Percentiles rank a stretch among this genome's conserved stretches.
These are phyloP conservation scores for zebrafish (Danio rerio) DNA, from an alignment of 2,113 vertebrate genomes.

Conservation along the genomic window GRCz12tu NC_133180.1:23555501-23556000, in stretches of 20 bases:
- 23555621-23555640: slow-evolving; percentile 10
- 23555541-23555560: not conserved
- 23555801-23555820: not conserved
- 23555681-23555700: not conserved
- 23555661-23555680: not conserved
- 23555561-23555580: not conserved
- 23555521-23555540: not conserved
- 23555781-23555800: not conserved
- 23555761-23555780: not conserved
- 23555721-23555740: not conserved
- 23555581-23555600: not conserved
- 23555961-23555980: slow-evolving; percentile 31
- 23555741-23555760: not conserved
- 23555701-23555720: too few species aligned
- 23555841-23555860: not conserved
- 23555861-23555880: not conserved
- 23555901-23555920: not conserved
- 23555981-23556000: slow-evolving; percentile 85
- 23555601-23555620: not conserved
- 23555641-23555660: not conserved
- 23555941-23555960: slow-evolving; percentile 15
- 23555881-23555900: slow-evolving; percentile 13
- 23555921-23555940: slow-evolving; percentile 17
- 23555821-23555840: slow-evolving; percentile 15
- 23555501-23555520: not conserved